A percentile compares a stretch with the other conserved stretches of the same genome.
Evolutionary conservation across 1,140 invertebrate genomes (phyloP).

Genomic region (Tachypleus tridentatus): DNA sequence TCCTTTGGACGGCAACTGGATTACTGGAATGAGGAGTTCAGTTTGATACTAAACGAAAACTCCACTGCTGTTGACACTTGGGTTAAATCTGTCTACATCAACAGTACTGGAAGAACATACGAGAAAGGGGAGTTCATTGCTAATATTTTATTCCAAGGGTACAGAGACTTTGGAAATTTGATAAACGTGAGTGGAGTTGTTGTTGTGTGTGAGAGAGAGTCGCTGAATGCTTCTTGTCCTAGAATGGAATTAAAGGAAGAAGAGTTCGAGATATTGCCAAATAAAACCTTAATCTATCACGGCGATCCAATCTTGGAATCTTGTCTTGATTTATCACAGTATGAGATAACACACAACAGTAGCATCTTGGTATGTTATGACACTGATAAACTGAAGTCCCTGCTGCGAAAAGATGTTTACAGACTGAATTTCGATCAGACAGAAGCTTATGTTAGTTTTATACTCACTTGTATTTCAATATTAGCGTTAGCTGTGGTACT

Average conservation of each 20-base stretch:
- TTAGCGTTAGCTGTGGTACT: conserved; percentile 11
- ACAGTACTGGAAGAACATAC: conserved; percentile 18
- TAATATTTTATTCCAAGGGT: conserved; percentile 18
- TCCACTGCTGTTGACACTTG: background rate
- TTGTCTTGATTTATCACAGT: conserved; percentile 2
- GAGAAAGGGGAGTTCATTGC: conserved; percentile 15
- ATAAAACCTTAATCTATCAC: conserved; percentile 8
- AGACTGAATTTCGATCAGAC: conserved; percentile 8
- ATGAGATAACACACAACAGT: conserved; percentile 10
- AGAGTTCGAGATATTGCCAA: conserved; percentile 12
- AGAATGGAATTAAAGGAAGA: conserved; percentile 9
- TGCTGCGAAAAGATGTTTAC: background rate
- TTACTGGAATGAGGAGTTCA: conserved; percentile 21
- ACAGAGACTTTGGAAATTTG: conserved; percentile 6
- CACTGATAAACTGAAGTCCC: background rate
- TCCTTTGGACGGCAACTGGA: background rate
- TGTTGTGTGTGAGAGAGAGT: conserved; percentile 13
- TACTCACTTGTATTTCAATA: conserved; percentile 13
- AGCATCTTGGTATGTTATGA: conserved; percentile 12
- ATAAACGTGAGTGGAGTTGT: conserved; percentile 19
- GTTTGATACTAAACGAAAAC: conserved; percentile 11
- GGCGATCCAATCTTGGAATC: background rate
- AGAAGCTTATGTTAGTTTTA: conserved; percentile 13
- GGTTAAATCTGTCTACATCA: conserved; percentile 17
- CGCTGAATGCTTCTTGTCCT: conserved; percentile 9